Evolutionary conservation across 2,797 vertebrate genomes (phyloP), one percentile per base, ranked within the genome.

Genomic region (Gadopsis marmoratus): DNA sequence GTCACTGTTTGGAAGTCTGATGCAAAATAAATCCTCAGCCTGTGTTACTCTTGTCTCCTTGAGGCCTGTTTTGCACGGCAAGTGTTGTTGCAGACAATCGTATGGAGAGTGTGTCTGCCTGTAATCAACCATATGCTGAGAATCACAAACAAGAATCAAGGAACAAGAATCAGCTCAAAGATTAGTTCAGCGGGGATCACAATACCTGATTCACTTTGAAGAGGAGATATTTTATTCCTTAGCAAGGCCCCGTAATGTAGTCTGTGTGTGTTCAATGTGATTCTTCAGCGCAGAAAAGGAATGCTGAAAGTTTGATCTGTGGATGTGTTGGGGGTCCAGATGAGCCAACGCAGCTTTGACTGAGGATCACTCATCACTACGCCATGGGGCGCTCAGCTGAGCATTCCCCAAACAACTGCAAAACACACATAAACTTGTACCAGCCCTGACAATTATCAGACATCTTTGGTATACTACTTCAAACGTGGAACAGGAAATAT

Each of bases 171-270:
- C 47, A 19, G 29, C 54, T 62, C 33, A 50, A 50, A 76, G 39
- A 83, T 51, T 55, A 63, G 56, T 78, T 85, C 66, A 79, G 64
- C 56, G 14, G 66, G 72, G 55, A 84, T 71, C 64, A 72, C 54
- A 78, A 75, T 71, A 82, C 65, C 75, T 43, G 68, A 85, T 83
- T 86, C 69, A 61, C 65, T 86, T 87, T 90, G 74, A 80, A 84
- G 74, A 76, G 50, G 21, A 54, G 45, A 68, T 71, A 39, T 81
- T 55, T 71, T 68, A 59, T 86, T 78, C 64, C 33, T 63, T 53
- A 39, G 29, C n/a, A 78, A 79, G 72, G 12, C 39, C 54, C 10
- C 43, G 9, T 53, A 58, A 85, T 76, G 62, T 62, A 74, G 78
- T 74, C 43, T 62, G 51, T 71, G 51, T 71, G 56, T 68, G 59